A percentile compares a stretch with the other conserved stretches of the same genome.
Conservation (phyloP, 2,888 invertebrate species). For the Hofmannophila pseudospretella region DNA sequence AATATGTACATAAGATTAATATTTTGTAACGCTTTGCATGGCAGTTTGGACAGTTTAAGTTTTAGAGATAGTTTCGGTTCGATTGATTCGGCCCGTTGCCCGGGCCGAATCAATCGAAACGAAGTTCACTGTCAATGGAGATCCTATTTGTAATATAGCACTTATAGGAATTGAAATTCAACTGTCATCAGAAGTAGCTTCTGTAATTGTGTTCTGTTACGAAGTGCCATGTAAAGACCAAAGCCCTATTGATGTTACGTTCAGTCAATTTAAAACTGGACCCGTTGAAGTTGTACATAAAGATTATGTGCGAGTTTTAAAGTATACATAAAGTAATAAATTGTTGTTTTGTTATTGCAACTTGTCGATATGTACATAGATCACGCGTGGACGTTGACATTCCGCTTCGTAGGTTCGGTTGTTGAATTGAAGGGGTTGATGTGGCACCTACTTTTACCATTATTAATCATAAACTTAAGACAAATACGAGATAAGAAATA, state of each 20-base stretch:
- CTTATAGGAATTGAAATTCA: slow-evolving; percentile 59
- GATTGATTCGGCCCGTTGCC: not conserved
- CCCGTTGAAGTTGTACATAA: slow-evolving; percentile 64
- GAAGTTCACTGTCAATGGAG: not conserved
- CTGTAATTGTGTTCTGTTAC: slow-evolving; percentile 21
- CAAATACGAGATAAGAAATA: slow-evolving; percentile 35
- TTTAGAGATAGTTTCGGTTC: slow-evolving; percentile 11
- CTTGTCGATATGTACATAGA: slow-evolving; percentile 68
- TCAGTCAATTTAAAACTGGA: slow-evolving; percentile 47
- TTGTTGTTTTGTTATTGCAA: slow-evolving; percentile 69
- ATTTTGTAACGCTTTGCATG: slow-evolving; percentile 65
- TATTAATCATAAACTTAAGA: slow-evolving; percentile 33
- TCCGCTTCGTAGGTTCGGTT: slow-evolving; percentile 47
- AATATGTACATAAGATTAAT: slow-evolving; percentile 79
- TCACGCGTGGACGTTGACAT: slow-evolving; percentile 48
- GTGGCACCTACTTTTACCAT: slow-evolving; percentile 42
- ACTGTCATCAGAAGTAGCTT: slow-evolving; percentile 23
- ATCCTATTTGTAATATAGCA: slow-evolving; percentile 26
- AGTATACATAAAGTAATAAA: slow-evolving; percentile 45
- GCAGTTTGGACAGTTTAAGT: slow-evolving; percentile 36
- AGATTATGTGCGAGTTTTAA: slow-evolving; percentile 62
- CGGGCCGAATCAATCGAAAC: no score
- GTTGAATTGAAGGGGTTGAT: slow-evolving; percentile 34
- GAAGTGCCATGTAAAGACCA: slow-evolving; percentile 49
- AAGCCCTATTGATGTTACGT: slow-evolving; percentile 56